phyloP scores from a whole-genome alignment of 1,140 invertebrate genomes.

The Drosophila littoralis region DNA sequence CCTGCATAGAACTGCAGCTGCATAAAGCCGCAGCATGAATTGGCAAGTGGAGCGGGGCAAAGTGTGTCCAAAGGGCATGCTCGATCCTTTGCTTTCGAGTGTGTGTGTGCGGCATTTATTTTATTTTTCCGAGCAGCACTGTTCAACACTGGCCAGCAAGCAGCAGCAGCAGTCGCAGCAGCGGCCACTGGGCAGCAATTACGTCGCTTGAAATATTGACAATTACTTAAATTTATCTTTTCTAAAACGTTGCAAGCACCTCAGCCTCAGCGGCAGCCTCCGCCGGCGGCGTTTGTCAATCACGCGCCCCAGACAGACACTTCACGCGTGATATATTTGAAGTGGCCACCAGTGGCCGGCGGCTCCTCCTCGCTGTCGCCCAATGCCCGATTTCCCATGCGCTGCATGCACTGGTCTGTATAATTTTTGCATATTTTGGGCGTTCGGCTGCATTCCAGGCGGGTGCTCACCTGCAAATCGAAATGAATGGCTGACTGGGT shows the following conservation, averaged over 20 bases:
- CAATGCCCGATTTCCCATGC: conserved; percentile 6
- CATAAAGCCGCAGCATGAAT: conserved; percentile 60
- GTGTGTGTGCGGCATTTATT: conserved; percentile 47
- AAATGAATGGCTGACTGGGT: conserved; percentile 51
- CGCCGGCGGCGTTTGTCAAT: conserved; percentile 68
- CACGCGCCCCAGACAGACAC: conserved; percentile 58
- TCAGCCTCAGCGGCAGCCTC: conserved; percentile 60
- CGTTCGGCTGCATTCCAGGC: conserved; percentile 64
- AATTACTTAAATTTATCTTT: conserved; percentile 82
- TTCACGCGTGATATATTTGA: conserved; percentile 79
- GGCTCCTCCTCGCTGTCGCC: too few relatives aligned
- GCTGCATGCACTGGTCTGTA: conserved; percentile 68
- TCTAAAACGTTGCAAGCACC: conserved; percentile 75
- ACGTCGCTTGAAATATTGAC: conserved; percentile 80
- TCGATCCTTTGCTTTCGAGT: conserved; percentile 19
- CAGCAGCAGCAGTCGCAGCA: neutral
- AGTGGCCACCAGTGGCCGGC: conserved; percentile 54
- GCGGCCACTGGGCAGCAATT: conserved; percentile 67
- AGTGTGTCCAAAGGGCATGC: conserved; percentile 5
- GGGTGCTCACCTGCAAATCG: conserved; percentile 80
- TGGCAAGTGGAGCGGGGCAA: conserved; percentile 1
- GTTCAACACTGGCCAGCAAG: conserved; percentile 34
- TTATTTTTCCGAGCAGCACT: conserved; percentile 36
- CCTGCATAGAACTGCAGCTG: conserved; percentile 67
- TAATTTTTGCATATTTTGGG: conserved; percentile 78